Base-by-base conservation (phyloP, 2,113 vertebrate genomes). In the Natator depressus region DNA sequence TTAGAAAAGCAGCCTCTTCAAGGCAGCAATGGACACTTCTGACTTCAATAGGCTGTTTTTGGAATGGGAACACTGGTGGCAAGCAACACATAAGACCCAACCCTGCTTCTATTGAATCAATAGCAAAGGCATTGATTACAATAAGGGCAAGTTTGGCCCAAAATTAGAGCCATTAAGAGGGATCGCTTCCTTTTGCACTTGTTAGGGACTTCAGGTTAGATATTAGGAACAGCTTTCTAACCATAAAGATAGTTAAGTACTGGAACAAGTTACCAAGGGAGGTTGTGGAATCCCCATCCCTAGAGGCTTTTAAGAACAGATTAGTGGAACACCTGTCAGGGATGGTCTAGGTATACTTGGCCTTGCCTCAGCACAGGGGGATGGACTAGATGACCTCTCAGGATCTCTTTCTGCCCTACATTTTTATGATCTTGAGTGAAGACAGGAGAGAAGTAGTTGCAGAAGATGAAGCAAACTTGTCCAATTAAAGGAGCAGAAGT, bases 11-110 rank as follows among this genome's bases (percentile, higher is more conserved):
- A 91, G 95, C 89, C 94, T 96, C 95, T 91, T 93, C 90, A 96
- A 94, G 95, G 91, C 88, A 92, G 93, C 93, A 95, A 96, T 94
- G 93, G 95, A 94, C 91, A 57, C 96, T 90, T 88, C 86, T 95
- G 94, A 85, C 94, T 93, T 96, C 91, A 93, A 88, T 46, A 93
- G 82, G 88, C 92, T 95, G 94, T 95, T 95, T 97, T 94, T 96
- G 95, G 93, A 96, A 85, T 54, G 81, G 87, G 72, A 94, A 95
- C 94, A 93, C 90, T 90, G 90, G 92, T 96, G 86, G 80, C 85
- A 93, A 91, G 87, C 93, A 94, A 93, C 91, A 94, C 92, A 92
- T 86, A 94, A 76, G 84, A 89, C 84, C 92, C 93, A 95, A 95
- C 95, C 93, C 80, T 0, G 89, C 93, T 96, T 95, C 90, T 95